A percentile compares a stretch with the other conserved stretches of the same genome.
Conservation (phyloP, 1,140 invertebrate genomes). For the Bombus balteatus region DNA sequence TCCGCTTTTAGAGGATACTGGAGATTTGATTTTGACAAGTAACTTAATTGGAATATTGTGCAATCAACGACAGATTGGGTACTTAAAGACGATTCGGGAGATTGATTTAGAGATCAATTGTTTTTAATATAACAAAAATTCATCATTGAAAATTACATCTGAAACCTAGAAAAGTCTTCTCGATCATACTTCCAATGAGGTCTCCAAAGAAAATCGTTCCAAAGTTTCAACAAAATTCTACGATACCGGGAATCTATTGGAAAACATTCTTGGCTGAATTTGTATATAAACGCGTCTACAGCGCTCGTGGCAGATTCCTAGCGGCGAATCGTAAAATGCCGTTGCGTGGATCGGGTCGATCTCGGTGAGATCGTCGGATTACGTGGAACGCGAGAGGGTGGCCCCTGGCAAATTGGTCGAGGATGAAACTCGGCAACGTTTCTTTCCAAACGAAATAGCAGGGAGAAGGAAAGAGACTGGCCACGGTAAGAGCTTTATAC, state of each 20-base stretch:
- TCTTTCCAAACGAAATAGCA: background rate
- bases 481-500: slow-evolving; percentile 22
- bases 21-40: background rate
- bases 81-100: background rate
- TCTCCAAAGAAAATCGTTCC: background rate
- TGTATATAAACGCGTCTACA: slow-evolving; percentile 8
- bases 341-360: slow-evolving; percentile 37
- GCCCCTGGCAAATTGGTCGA: slow-evolving; percentile 50
- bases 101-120: background rate
- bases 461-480: background rate
- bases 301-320: background rate
- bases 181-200: no score
- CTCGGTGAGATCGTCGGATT: slow-evolving; percentile 54
- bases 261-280: background rate
- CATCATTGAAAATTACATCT: background rate
- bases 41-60: background rate
- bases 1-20: background rate
- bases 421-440: slow-evolving; percentile 4
- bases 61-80: background rate
- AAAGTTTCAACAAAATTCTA: background rate
- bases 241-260: background rate
- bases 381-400: slow-evolving; percentile 29
- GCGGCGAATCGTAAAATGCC: slow-evolving; percentile 47
- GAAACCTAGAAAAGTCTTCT: no score
- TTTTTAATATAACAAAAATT: background rate